These are phyloP conservation scores for Artemisiospiza belli DNA, from an alignment of 2,113 vertebrate genomes.

Conservation along the genomic window DNA sequence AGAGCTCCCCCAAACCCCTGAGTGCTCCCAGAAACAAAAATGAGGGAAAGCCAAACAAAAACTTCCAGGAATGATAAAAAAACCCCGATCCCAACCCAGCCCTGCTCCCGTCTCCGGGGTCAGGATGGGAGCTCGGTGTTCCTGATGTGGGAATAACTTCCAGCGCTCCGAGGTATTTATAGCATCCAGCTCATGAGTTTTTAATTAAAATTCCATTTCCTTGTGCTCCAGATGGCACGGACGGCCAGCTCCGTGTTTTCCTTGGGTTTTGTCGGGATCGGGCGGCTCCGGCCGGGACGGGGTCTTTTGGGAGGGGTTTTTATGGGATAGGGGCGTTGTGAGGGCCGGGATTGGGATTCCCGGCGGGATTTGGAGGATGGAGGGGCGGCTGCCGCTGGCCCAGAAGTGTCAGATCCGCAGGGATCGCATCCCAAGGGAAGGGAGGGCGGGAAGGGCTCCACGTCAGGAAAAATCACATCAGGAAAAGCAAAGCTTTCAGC, in stretches of 20 bases:
- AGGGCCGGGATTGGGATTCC: background rate
- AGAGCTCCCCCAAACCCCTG: accelerated
- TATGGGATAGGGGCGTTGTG: accelerated
- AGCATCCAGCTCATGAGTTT: constrained; percentile 60
- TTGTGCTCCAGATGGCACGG: constrained; percentile 55
- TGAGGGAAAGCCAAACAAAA: background rate
- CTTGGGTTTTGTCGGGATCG: background rate
- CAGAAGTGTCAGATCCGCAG: background rate
- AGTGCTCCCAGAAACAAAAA: background rate
- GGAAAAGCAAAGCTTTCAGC: background rate
- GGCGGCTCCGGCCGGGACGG: background rate
- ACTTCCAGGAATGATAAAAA: background rate
- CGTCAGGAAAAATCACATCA: background rate
- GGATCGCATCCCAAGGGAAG: background rate
- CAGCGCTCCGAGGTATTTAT: constrained; percentile 40
- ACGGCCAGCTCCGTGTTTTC: background rate
- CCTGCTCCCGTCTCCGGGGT: background rate
- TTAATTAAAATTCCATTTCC: constrained; percentile 69
- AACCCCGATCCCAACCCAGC: background rate
- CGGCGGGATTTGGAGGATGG: background rate
- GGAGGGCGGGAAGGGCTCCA: background rate
- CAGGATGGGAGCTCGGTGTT: background rate
- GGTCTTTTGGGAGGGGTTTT: background rate
- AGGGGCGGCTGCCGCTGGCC: background rate
- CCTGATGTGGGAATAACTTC: constrained; percentile 35